Evolutionary conservation across 2,888 invertebrate species (phyloP).

Genomic region (Lysandra bellargus): DNA sequence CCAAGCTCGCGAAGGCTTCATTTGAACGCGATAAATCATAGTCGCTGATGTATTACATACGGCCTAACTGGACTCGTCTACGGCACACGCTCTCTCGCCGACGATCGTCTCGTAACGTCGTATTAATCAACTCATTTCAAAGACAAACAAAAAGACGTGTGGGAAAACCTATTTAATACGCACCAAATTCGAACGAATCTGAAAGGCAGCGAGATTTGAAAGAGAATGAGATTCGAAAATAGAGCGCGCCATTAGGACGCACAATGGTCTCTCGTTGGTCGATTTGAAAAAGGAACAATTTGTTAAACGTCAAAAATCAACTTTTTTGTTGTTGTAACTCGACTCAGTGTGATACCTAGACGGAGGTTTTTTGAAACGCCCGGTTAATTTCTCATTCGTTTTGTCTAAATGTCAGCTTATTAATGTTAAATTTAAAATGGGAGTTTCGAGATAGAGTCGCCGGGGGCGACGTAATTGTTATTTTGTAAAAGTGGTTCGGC

Average conservation of each 20-base stretch:
- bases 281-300: conserved; percentile 81
- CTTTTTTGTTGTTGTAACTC: conserved; percentile 76
- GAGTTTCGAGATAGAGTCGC: conserved; percentile 61
- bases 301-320: conserved; percentile 81
- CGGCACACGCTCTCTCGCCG: conserved; percentile 29
- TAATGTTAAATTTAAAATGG: conserved; percentile 72
- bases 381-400: conserved; percentile 73
- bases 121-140: conserved; percentile 79
- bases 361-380: conserved; percentile 65
- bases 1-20: conserved; percentile 44
- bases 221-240: conserved; percentile 81
- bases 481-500: conserved; percentile 58
- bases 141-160: conserved; percentile 71
- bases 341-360: conserved; percentile 72
- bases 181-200: conserved; percentile 79
- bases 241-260: conserved; percentile 79
- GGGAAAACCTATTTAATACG: conserved; percentile 75
- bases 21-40: conserved; percentile 55
- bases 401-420: conserved; percentile 64
- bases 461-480: conserved; percentile 70
- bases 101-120: conserved; percentile 63
- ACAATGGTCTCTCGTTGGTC: conserved; percentile 80
- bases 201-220: conserved; percentile 77
- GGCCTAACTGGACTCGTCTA: conserved; percentile 34
- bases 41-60: conserved; percentile 37